Conservation (phyloP, 2,888 invertebrate genomes). For the Idaea biselata region DNA sequence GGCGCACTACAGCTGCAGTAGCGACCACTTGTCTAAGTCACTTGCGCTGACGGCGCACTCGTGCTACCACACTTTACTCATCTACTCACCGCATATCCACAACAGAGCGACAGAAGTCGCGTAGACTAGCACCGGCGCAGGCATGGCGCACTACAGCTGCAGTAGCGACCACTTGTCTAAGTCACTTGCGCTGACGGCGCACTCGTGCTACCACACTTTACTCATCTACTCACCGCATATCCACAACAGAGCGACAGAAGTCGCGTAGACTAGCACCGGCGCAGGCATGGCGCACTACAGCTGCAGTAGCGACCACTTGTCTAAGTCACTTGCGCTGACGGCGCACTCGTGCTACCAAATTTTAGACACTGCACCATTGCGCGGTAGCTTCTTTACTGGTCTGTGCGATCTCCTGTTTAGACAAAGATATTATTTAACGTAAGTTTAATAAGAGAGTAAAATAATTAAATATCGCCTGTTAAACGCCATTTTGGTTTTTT, state of each 20-base stretch:
- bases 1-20: constrained; percentile 33
- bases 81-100: constrained; percentile 56
- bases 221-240: constrained; percentile 51
- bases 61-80: constrained; percentile 34
- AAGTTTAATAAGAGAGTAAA: no score
- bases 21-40: constrained; percentile 47
- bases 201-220: constrained; percentile 38
- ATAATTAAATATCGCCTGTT: no score
- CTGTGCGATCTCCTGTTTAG: not conserved
- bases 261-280: constrained; percentile 45
- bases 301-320: constrained; percentile 22
- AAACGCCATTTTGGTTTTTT: no score
- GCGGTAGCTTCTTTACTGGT: constrained; percentile 15
- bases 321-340: constrained; percentile 60
- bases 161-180: constrained; percentile 36
- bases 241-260: constrained; percentile 46
- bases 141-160: constrained; percentile 47
- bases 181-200: constrained; percentile 56
- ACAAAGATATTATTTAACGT: not conserved
- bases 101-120: constrained; percentile 43
- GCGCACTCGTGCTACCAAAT: constrained; percentile 39
- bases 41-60: constrained; percentile 48
- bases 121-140: constrained; percentile 47
- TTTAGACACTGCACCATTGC: constrained; percentile 50
- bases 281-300: constrained; percentile 52